Conservation (phyloP, 2,888 invertebrate genomes). For the Hedychridium roseum region DNA sequence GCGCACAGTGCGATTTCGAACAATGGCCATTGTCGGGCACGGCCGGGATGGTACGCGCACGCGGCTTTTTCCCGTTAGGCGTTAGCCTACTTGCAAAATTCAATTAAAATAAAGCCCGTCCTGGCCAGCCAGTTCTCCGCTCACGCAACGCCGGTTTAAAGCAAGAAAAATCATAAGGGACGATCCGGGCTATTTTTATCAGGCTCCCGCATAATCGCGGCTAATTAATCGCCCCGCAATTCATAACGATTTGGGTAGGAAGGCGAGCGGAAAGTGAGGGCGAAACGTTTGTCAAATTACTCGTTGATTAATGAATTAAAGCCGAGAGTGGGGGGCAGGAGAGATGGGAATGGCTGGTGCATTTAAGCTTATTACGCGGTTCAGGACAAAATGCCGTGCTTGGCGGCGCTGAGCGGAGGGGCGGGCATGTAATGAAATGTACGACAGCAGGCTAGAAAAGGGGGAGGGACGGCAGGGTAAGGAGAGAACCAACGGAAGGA, state of each 20-base stretch:
- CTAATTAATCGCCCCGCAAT: not conserved
- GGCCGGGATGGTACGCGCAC: too few species aligned
- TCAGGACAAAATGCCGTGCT: too few species aligned
- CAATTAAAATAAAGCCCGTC: conserved; percentile 50
- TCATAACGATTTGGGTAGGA: not conserved
- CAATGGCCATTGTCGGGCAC: conserved; percentile 37
- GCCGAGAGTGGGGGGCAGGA: too few species aligned
- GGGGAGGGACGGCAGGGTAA: not conserved
- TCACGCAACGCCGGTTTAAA: not conserved
- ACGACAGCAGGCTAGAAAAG: too few species aligned
- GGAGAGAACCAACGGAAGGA: conserved; percentile 19
- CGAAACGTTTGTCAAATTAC: not conserved
- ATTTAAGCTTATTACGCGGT: too few species aligned
- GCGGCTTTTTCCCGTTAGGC: conserved; percentile 24
- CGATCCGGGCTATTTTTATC: not conserved
- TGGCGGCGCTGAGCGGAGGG: not conserved
- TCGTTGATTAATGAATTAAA: too few species aligned
- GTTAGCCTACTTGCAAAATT: conserved; percentile 53
- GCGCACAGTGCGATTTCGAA: conserved; percentile 16
- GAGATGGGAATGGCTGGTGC: too few species aligned
- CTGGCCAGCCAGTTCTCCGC: not conserved
- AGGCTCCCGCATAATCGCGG: conserved; percentile 1
- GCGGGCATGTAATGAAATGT: not conserved
- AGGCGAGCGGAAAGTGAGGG: not conserved
- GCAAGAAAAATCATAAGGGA: not conserved